Base-by-base conservation (phyloP, 2,888 invertebrate genomes). In the Microdon myrmicae region DNA sequence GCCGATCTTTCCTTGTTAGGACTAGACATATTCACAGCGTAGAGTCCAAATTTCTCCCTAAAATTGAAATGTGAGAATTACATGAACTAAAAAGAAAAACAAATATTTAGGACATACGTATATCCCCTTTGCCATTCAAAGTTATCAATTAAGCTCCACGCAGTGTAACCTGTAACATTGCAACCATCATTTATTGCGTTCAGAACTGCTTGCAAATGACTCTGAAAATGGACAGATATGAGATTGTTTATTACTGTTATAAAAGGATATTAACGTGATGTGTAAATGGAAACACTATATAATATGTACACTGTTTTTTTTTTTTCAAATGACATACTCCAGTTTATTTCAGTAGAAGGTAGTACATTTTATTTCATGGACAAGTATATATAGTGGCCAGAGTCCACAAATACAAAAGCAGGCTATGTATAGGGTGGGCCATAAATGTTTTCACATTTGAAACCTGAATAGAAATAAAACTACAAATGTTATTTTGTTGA, bases 1-100 rank as follows among this genome's bases (percentile, higher is more conserved):
- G 87, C 83, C 0, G 82, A 85, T 67, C 90, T 82, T 1, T 83
- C 81, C 60, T 85, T 83, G 0, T 82, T 78, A 0, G 83, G 80
- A 68, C 83, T 84, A 1, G 78, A 75, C 72, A 87, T 88, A 72
- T 91, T 85, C 0, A 90, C 87, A 69, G 84, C 81, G 68, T 86
- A 87, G 0, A 90, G 69, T 4, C 91, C 90, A 76, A 87, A 90
- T 72, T 83, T 84, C 64, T 83, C 81, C 7, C 87, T 88, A 75
- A 47, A 83, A 83, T 20, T 44, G 13, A 7, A 41, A 10, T 10
- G 17, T 31, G 17, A 14, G 3, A n/a, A 23, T 5, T 10, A 25
- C 41, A 44, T 51, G 60, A 48, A 51, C 35, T 35, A 67, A 67
- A 37, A 51, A 16, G 29, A 48, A 51, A 29, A 32, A 26, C 37